Conservation (phyloP, 92 coral and sea anemone genomes). For the Siderastrea siderea region DNA sequence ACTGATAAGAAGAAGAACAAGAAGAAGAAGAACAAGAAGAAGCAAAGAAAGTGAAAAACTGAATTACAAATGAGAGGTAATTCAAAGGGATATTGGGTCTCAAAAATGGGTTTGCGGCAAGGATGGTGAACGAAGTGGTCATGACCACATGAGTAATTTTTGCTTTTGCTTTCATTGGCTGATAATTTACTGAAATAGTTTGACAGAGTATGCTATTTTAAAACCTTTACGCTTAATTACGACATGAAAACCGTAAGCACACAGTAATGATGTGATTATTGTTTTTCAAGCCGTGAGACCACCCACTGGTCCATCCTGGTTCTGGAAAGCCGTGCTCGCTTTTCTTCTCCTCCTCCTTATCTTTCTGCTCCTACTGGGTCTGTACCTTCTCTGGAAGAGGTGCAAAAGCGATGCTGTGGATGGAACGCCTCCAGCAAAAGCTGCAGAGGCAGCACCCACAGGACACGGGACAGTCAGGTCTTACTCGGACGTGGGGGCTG, state of each 20-base stretch:
- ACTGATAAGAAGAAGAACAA: no score
- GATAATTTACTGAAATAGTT: no score
- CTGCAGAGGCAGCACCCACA: slow-evolving; percentile 19
- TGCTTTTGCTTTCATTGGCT: background rate
- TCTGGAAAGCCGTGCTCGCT: slow-evolving; percentile 62
- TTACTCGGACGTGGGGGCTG: slow-evolving; percentile 65
- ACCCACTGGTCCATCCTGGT: slow-evolving; percentile 19
- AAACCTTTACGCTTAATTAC: no score
- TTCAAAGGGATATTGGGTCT: background rate
- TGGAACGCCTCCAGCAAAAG: slow-evolving; percentile 2
- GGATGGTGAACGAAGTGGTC: background rate
- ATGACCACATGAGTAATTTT: no score
- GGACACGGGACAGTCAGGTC: slow-evolving; percentile 79
- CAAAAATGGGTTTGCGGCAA: background rate
- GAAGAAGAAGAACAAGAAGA: no score
- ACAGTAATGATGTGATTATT: no score
- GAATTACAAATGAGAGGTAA: background rate
- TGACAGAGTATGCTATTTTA: no score
- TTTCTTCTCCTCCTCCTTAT: slow-evolving; percentile 57
- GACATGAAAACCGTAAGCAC: no score
- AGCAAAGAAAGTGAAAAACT: no score
- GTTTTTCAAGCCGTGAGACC: background rate
- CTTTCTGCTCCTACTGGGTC: slow-evolving; percentile 44
- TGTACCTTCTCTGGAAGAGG: slow-evolving; percentile 61
- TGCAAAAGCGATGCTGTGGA: slow-evolving; percentile 21